Evolutionary conservation across 2,888 invertebrate species (phyloP).

Genomic region (Pseudococcus viburni): DNA sequence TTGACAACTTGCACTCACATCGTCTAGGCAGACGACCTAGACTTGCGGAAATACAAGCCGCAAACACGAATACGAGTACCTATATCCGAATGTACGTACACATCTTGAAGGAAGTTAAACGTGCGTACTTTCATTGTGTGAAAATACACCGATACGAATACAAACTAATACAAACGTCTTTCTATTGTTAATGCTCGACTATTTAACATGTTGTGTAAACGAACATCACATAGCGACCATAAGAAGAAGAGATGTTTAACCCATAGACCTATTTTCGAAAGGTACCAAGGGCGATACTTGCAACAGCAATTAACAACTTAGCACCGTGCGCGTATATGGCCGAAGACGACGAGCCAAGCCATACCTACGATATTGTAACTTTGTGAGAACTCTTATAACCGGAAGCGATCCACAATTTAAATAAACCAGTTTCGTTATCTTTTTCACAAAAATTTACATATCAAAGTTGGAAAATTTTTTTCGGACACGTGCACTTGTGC

Average conservation of each 20-base stretch:
- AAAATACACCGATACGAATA: background rate
- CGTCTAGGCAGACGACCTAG: background rate
- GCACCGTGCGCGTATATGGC: background rate
- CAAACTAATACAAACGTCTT: constrained; percentile 3
- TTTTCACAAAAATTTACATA: constrained; percentile 54
- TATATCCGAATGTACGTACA: constrained; percentile 2
- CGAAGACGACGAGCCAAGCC: background rate
- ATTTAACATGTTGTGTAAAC: constrained; percentile 38
- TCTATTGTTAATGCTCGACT: constrained; percentile 34
- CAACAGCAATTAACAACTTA: constrained; percentile 44
- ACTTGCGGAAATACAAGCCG: background rate
- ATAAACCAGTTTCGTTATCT: constrained; percentile 49
- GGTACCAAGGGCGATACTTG: constrained; percentile 41
- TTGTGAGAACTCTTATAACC: constrained; percentile 52
- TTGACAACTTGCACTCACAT: background rate
- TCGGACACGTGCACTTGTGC: constrained; percentile 17
- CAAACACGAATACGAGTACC: background rate
- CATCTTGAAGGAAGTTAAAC: background rate
- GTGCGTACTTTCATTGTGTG: constrained; percentile 18
- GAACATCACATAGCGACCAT: background rate
- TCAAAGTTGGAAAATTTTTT: background rate
- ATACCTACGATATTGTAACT: constrained; percentile 44
- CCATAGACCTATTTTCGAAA: constrained; percentile 39
- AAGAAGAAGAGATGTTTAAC: constrained; percentile 37
- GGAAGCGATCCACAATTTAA: constrained; percentile 51